phyloP scores from a whole-genome alignment of 2,797 vertebrate species.

The Pristis pectinata region DNA sequence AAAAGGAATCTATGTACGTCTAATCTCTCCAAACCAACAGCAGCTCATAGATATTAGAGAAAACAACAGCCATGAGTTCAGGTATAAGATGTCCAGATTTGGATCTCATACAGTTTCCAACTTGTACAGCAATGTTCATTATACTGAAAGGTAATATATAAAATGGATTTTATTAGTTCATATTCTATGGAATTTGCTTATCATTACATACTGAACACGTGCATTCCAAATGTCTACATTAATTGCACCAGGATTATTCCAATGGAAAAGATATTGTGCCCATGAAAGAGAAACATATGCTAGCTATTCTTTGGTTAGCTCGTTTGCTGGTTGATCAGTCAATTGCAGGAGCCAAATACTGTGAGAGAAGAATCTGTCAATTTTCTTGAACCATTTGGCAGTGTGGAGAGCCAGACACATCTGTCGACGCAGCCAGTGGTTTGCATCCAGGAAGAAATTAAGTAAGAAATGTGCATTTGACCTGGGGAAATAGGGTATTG shows the following conservation, averaged over 20 bases:
- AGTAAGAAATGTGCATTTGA: neutral
- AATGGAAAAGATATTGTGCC: too few relatives aligned
- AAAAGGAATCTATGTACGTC: neutral
- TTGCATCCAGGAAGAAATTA: neutral
- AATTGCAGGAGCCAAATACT: too few relatives aligned
- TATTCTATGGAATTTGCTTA: neutral
- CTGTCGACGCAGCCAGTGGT: neutral
- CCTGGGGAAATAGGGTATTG: too few relatives aligned
- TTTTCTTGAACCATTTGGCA: too few relatives aligned
- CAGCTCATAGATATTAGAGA: neutral
- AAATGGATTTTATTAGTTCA: neutral
- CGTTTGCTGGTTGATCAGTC: too few relatives aligned
- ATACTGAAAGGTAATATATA: neutral
- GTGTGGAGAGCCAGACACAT: too few relatives aligned
- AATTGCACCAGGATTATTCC: too few relatives aligned
- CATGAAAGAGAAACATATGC: too few relatives aligned
- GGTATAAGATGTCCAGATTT: too few relatives aligned
- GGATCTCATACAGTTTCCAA: neutral
- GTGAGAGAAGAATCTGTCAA: too few relatives aligned
- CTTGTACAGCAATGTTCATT: neutral
- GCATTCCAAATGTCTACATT: neutral
- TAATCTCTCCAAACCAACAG: neutral
- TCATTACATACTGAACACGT: neutral
- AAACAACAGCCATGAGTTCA: too few relatives aligned
- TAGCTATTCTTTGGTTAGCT: too few relatives aligned